Base-by-base conservation (phyloP, 2,888 invertebrate genomes). In the Tyria jacobaeae region DNA sequence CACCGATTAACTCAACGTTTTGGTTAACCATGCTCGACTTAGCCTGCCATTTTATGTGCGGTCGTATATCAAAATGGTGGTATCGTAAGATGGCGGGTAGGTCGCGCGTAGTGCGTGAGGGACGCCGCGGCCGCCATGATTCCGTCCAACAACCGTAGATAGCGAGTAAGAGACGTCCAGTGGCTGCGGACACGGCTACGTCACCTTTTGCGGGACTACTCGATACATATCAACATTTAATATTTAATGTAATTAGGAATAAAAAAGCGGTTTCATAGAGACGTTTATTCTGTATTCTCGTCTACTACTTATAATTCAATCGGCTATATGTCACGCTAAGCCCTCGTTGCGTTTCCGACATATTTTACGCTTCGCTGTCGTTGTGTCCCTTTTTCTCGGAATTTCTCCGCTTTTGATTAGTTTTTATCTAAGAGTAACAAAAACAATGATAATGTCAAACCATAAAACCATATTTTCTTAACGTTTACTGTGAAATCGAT, bases 181-280 rank as follows among this genome's bases (percentile, higher is more conserved):
- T 92, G 92, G 92, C 92, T 92, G 91, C 89, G 92, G 92, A 93
- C 93, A 92, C 91, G 91, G 92, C 93, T 94, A 90, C 94, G 91
- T 91, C 91, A 91, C 92, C 88, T 91, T 89, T 88, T 94, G 95
- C 94, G 95, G 95, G 95, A 95, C 95, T 95, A 95, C 95, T 95
- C 94, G 94, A 94, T 95, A 95, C 95, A 95, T 95, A 96, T 96
- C 96, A 96, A 95, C 95, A 95, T 90, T 90, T 95, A 95, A 95
- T 94, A 94, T 93, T 83, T 95, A 95, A 92, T 92, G 89, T 95
- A 94, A 93, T 92, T 93, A 93, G 92, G 78, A 86, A 84, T 92
- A 91, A 89, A 83, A 88, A 87, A 89, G 87, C 91, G 89, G 92
- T 93, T 93, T 92, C 95, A 95, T 93, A 94, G 92, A 93, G 93